Base-by-base conservation (phyloP, 2,888 invertebrate genomes). In the Oegoconia quadripuncta region DNA sequence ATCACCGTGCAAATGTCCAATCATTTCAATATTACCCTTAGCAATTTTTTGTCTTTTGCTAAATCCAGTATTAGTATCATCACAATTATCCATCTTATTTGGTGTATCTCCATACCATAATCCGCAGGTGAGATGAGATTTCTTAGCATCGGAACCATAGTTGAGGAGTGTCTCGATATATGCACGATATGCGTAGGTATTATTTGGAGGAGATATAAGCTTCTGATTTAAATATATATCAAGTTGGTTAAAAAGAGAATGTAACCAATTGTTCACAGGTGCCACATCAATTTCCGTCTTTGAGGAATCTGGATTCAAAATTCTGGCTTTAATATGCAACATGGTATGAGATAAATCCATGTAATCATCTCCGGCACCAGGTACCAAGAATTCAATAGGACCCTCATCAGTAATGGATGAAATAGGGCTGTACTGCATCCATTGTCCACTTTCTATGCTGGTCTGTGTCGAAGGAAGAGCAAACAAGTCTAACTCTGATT, bases 331-430 rank as follows among this genome's bases (percentile, higher is more conserved):
- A 7, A 52, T 35, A 35, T 55, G 49, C 6, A 56, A 12, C 15
- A 55, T 36, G 5, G 56, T 57, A 45, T 57, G 55, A 6, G 58
- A 55, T 18, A 59, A 45, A 31, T 58, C 54, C 1, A 58, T 51
- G 16, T 54, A 58, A 34, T 58, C 55, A 50, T 59, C 57, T n/a
- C 59, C 59, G 6, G 56, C 30, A 27, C 56, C 58, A 33, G 59
- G 56, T 7, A 61, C 34, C 44, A 48, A 41, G 47, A 59, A 61
- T 39, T 58, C 61, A 11, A 56, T 50, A 0, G 55, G 59, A 2
- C 57, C 57, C 47, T 57, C 54, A 41, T 59, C 59, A 36, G 39
- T 42, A n/a, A 58, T 38, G 11, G 55, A 59, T 34, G 55, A 55
- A 41, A 58, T 54, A 12, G 55, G 54, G 42, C 54, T 53, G 29